phyloP scores from a whole-genome alignment of 2,888 invertebrate genomes.

The Cheilosia soror region DNA sequence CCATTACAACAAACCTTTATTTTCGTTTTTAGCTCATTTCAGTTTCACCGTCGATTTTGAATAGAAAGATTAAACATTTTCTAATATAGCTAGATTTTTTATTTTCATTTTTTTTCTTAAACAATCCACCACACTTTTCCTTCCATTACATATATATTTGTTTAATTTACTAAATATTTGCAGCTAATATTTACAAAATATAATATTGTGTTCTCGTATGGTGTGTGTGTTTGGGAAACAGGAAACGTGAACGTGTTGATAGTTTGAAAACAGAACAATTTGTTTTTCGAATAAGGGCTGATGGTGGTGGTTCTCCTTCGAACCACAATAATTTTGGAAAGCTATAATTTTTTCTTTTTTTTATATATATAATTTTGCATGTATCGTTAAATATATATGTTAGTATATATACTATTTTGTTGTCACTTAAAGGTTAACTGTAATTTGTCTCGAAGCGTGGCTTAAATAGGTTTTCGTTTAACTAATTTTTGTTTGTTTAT shows the following conservation, averaged over 20 bases:
- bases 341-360: constrained; percentile 43
- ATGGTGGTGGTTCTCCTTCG: constrained; percentile 19
- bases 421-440: constrained; percentile 53
- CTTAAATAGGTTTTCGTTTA: constrained; percentile 44
- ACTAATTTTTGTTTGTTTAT: constrained; percentile 45
- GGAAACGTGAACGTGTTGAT: constrained; percentile 62
- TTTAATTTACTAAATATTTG: constrained; percentile 51
- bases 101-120: constrained; percentile 6
- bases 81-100: constrained; percentile 19
- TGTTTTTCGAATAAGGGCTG: constrained; percentile 12
- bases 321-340: constrained; percentile 40
- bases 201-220: constrained; percentile 23
- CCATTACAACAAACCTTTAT: no score
- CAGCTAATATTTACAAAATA: constrained; percentile 71
- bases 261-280: constrained; percentile 44
- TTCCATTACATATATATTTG: constrained; percentile 1
- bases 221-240: constrained; percentile 55
- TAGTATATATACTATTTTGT: constrained; percentile 15
- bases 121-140: constrained; percentile 6
- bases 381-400: constrained; percentile 79
- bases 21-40: no score
- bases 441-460: constrained; percentile 67
- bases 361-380: constrained; percentile 70
- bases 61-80: constrained; percentile 5
- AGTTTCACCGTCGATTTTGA: no score